Evolutionary conservation across 1,140 invertebrate species (phyloP).

Genomic region (Pemphigus obesinymphae): DNA sequence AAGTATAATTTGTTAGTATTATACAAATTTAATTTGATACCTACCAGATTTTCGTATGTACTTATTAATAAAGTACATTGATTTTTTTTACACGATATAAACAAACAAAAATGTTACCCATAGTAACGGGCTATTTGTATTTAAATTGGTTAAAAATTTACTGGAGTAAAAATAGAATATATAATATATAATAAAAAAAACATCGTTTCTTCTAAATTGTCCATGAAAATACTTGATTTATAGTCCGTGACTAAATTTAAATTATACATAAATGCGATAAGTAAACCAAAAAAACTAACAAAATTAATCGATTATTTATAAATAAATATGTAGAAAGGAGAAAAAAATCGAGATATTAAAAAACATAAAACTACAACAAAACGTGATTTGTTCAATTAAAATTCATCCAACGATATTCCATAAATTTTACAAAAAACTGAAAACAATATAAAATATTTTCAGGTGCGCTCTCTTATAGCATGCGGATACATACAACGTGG

Average conservation of each 20-base stretch:
- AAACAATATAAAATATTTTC: too few species aligned
- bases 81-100: neutral
- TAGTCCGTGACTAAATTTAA: neutral
- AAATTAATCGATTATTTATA: neutral
- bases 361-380: too few species aligned
- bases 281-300: neutral
- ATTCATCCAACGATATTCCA: too few species aligned
- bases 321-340: too few species aligned
- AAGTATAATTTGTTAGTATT: neutral
- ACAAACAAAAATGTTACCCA: constrained; percentile 13
- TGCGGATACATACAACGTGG: too few species aligned
- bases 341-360: too few species aligned
- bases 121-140: constrained; percentile 4
- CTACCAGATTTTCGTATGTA: neutral
- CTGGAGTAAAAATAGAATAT: neutral
- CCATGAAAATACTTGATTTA: neutral
- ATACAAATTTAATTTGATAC: neutral
- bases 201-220: too few species aligned
- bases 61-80: neutral
- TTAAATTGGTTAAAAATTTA: neutral
- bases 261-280: neutral
- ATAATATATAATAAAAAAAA: neutral
- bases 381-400: too few species aligned
- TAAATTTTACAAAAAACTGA: too few species aligned
- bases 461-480: too few species aligned